Evolutionary conservation across 2,888 invertebrate genomes (phyloP).

Genomic region (Drosophila setosimentum): DNA sequence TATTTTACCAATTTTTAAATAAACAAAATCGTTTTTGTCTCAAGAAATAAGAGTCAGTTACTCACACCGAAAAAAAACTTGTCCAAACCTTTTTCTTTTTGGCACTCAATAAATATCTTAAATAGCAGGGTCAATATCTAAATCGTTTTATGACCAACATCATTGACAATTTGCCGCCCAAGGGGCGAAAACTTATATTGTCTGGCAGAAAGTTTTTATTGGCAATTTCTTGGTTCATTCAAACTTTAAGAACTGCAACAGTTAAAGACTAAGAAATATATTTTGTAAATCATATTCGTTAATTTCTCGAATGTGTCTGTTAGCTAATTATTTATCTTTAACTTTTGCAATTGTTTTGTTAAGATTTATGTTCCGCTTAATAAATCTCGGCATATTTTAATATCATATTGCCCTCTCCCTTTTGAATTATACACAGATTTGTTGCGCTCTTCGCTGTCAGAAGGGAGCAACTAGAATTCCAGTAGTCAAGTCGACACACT

Average conservation of each 20-base stretch:
- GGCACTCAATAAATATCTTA: conserved; percentile 23
- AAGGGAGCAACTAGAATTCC: conserved; percentile 10
- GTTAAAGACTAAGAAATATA: too few relatives aligned
- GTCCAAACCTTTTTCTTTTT: conserved; percentile 2
- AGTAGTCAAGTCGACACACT: conserved; percentile 21
- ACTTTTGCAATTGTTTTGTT: neutral
- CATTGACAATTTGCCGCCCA: conserved; percentile 60
- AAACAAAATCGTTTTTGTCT: neutral
- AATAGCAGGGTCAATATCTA: conserved; percentile 54
- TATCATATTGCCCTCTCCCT: conserved; percentile 21
- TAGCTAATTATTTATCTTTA: conserved; percentile 26
- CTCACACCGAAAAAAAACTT: neutral
- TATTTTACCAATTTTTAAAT: neutral
- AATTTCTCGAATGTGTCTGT: neutral
- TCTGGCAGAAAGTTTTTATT: conserved; percentile 43
- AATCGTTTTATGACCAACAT: conserved; percentile 64
- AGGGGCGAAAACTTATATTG: conserved; percentile 49
- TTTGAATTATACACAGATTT: conserved; percentile 65
- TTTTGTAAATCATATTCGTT: too few relatives aligned
- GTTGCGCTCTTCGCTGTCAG: conserved; percentile 61
- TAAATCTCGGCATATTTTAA: conserved; percentile 55
- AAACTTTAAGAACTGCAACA: conserved; percentile 22
- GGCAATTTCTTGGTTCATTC: conserved; percentile 23
- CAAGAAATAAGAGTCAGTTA: neutral
- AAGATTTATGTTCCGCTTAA: conserved; percentile 60